Conservation (phyloP, 2,888 invertebrate genomes). For the Teinopalpus imperialis region DNA sequence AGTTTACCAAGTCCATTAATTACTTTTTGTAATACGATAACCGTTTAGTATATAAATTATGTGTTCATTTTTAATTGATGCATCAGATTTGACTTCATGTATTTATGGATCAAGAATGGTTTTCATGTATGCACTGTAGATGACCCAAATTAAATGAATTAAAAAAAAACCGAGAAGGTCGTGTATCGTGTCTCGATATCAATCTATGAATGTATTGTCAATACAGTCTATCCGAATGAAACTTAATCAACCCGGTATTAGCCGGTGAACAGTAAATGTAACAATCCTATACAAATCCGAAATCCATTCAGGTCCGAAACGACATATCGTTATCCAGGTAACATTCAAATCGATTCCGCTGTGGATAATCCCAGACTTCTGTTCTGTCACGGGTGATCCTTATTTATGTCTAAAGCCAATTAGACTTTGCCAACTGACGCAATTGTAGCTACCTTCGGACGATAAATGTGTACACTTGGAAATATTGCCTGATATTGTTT, state of each 20-base stretch:
- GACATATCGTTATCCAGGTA: conserved; percentile 26
- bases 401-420: conserved; percentile 27
- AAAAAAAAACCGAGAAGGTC: no score
- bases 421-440: conserved; percentile 25
- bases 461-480: conserved; percentile 9
- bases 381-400: conserved; percentile 24
- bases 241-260: conserved; percentile 18
- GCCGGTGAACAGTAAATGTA: conserved; percentile 16
- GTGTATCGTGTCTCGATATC: no score
- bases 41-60: no score
- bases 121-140: no score
- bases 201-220: no score
- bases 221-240: neutral
- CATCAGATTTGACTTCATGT: no score
- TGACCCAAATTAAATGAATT: no score
- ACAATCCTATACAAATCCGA: conserved; percentile 23
- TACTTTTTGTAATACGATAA: no score
- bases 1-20: no score
- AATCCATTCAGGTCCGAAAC: conserved; percentile 15
- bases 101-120: no score
- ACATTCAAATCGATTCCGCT: conserved; percentile 24
- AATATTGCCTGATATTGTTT: conserved; percentile 3
- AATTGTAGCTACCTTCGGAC: conserved; percentile 18
- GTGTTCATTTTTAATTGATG: no score
- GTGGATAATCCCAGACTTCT: conserved; percentile 25